These are phyloP conservation scores for Plectrocnemia conspersa DNA, from an alignment of 1,140 invertebrate genomes.

Conservation along the genomic window DNA sequence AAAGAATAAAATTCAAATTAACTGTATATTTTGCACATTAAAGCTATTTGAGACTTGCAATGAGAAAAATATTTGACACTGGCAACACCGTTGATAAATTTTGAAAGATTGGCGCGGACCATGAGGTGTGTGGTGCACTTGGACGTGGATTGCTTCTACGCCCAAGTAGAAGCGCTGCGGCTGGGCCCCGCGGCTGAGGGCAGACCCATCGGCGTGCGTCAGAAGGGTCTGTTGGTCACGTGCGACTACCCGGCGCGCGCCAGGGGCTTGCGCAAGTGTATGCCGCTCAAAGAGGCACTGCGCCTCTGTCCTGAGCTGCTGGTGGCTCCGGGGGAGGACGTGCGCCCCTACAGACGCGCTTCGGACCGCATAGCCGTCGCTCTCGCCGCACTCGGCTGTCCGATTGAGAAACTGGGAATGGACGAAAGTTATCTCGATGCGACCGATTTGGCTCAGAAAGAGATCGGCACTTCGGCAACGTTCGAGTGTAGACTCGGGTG, in stretches of 20 bases:
- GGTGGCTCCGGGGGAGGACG: slow-evolving; percentile 70
- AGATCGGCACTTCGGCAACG: slow-evolving; percentile 14
- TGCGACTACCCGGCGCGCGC: slow-evolving; percentile 73
- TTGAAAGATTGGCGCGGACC: slow-evolving; percentile 43
- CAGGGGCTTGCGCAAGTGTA: slow-evolving; percentile 68
- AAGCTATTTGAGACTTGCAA: no score
- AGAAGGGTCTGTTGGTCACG: slow-evolving; percentile 75
- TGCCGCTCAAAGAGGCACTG: slow-evolving; percentile 64
- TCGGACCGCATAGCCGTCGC: slow-evolving; percentile 65
- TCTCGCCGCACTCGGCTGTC: slow-evolving; percentile 61
- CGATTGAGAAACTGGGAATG: slow-evolving; percentile 72
- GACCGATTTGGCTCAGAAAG: slow-evolving; percentile 50
- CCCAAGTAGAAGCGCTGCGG: slow-evolving; percentile 73
- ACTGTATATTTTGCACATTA: no score
- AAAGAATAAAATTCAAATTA: no score
- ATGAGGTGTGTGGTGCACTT: slow-evolving; percentile 77
- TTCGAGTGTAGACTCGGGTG: slow-evolving; percentile 49
- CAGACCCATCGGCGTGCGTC: slow-evolving; percentile 69
- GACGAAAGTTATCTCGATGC: slow-evolving; percentile 79
- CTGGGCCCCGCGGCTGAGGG: slow-evolving; percentile 59
- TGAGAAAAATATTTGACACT: no score
- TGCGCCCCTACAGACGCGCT: slow-evolving; percentile 65
- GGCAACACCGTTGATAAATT: no score
- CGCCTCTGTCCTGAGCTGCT: slow-evolving; percentile 63
- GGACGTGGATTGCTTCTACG: slow-evolving; percentile 78